Evolutionary conservation across 2,113 vertebrate genomes (phyloP).

Genomic region (Syngnathus floridae): DNA sequence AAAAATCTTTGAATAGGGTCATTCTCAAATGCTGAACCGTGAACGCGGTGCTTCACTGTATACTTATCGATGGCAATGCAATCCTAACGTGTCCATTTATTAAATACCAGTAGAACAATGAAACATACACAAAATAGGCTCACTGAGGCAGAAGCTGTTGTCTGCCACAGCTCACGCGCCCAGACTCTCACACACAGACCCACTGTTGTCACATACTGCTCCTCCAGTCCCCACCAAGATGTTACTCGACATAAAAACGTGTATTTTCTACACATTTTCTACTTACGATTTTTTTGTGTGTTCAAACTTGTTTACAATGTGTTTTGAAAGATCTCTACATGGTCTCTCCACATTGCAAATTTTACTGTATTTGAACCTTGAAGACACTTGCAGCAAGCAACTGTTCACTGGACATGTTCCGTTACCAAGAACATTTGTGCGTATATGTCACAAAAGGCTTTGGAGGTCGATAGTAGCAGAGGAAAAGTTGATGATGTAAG

Average conservation of each 20-base stretch:
- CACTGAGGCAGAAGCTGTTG: neutral
- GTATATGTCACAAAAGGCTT: constrained; percentile 23
- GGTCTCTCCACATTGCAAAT: too few relatives aligned
- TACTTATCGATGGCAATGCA: too few relatives aligned
- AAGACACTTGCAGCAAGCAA: too few relatives aligned
- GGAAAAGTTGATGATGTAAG: constrained; percentile 28
- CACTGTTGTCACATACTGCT: too few relatives aligned
- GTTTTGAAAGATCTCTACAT: too few relatives aligned
- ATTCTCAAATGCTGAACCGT: neutral
- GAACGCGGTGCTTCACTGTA: neutral
- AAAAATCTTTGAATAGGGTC: neutral
- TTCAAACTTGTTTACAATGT: too few relatives aligned
- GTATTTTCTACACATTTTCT: too few relatives aligned
- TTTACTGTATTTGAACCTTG: too few relatives aligned
- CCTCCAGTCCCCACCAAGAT: too few relatives aligned
- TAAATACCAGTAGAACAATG: neutral
- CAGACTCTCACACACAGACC: neutral
- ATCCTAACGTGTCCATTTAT: neutral
- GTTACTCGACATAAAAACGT: too few relatives aligned
- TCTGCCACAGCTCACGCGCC: neutral
- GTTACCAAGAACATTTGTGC: constrained; percentile 1
- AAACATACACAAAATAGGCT: neutral
- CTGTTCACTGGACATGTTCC: neutral
- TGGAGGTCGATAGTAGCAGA: constrained; percentile 13
- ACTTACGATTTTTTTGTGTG: too few relatives aligned